Percentiles rank a stretch among this genome's conserved stretches.
phyloP scores from a whole-genome alignment of 2,113 vertebrate species.

The Ornithorhynchus anatinus region DNA sequence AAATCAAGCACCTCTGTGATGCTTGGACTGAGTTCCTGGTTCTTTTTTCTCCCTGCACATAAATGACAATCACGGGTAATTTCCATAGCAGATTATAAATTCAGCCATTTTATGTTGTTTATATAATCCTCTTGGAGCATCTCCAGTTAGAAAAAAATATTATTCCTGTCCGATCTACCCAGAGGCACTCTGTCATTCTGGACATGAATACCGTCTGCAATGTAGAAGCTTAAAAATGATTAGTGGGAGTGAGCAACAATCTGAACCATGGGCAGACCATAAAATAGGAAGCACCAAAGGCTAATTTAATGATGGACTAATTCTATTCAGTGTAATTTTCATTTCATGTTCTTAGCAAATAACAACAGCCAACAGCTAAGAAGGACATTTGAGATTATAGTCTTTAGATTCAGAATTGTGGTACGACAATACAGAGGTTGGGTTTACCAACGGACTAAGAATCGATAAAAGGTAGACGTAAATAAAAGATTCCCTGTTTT shows the following conservation, averaged over 20 bases:
- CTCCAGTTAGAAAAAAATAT: background rate
- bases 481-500: background rate
- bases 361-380: background rate
- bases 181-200: background rate
- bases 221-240: background rate
- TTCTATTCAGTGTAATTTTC: background rate
- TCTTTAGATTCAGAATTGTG: too few species aligned
- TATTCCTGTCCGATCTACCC: background rate
- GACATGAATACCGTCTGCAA: background rate
- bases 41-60: too few species aligned
- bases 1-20: too few species aligned
- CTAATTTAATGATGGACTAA: background rate
- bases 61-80: too few species aligned
- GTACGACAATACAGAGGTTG: background rate
- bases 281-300: background rate
- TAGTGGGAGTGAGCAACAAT: background rate
- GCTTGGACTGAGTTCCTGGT: too few species aligned
- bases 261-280: background rate
- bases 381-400: too few species aligned
- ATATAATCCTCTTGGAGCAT: background rate
- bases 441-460: background rate
- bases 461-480: background rate
- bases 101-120: background rate
- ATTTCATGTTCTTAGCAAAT: background rate
- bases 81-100: background rate